Conservation (phyloP, 92 coral and sea anemone genomes). For the Zoanthus sociatus region DNA sequence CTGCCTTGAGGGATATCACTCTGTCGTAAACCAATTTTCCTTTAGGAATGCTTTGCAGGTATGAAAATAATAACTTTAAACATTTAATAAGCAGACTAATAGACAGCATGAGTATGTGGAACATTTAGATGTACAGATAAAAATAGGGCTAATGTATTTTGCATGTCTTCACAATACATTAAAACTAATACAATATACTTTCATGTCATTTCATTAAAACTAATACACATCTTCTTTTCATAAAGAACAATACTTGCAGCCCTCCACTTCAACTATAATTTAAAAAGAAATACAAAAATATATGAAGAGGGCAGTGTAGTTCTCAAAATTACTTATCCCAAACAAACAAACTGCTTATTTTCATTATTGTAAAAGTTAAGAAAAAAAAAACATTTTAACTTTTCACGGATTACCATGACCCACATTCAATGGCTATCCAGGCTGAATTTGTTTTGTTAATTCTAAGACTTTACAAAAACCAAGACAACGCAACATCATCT, state of each 20-base stretch:
- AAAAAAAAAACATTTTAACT: conserved; percentile 39
- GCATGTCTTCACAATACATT: background rate
- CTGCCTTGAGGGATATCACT: background rate
- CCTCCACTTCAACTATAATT: conserved; percentile 48
- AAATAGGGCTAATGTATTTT: background rate
- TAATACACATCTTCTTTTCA: too few relatives aligned
- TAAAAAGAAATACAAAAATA: conserved; percentile 1
- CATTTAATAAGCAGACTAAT: background rate
- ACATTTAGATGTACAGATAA: background rate
- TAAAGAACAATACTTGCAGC: conserved; percentile 44
- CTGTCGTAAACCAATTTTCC: background rate
- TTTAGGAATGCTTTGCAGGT: background rate
- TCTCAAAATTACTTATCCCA: conserved; percentile 26
- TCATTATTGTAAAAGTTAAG: background rate
- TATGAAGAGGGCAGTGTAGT: background rate
- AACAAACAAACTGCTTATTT: conserved; percentile 4
- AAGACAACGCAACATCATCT: too few relatives aligned
- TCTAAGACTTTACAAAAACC: too few relatives aligned
- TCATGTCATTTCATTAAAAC: too few relatives aligned
- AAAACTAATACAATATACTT: background rate
- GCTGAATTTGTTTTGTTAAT: too few relatives aligned
- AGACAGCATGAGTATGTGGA: background rate
- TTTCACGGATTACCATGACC: too few relatives aligned
- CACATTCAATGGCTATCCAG: too few relatives aligned
- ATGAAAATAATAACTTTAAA: background rate